phyloP scores from a whole-genome alignment of 2,888 invertebrate species.

The Caenorhabditis plicata region DNA sequence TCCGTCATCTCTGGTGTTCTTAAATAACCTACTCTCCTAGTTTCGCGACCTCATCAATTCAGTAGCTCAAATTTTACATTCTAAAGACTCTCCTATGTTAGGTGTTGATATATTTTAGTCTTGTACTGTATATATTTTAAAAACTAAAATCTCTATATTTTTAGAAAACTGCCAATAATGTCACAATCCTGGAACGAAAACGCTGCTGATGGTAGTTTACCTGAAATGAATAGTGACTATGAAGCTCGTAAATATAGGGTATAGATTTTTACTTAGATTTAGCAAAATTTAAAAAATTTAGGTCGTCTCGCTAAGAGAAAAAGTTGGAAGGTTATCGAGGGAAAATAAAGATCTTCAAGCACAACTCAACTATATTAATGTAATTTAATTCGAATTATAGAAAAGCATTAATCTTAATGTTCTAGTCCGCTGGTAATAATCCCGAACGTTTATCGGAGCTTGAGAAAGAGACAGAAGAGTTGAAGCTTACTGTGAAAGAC shows the following conservation, averaged over 20 bases:
- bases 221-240: constrained; percentile 32
- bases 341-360: constrained; percentile 35
- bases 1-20: too few species aligned
- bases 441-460: constrained; percentile 22
- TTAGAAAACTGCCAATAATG: constrained; percentile 32
- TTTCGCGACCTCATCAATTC: too few species aligned
- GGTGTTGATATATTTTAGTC: too few species aligned
- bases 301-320: constrained; percentile 38
- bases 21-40: too few species aligned
- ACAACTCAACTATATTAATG: constrained; percentile 17
- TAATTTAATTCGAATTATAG: neutral
- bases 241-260: constrained; percentile 28
- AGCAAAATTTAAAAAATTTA: constrained; percentile 3
- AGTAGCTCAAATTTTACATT: too few species aligned
- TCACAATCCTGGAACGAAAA: constrained; percentile 47
- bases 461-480: constrained; percentile 27
- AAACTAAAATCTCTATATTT: too few species aligned
- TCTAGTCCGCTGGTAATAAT: constrained; percentile 9
- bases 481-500: constrained; percentile 24
- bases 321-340: constrained; percentile 33
- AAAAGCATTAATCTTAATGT: too few species aligned
- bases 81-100: too few species aligned
- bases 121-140: too few species aligned
- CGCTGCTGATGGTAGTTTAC: constrained; percentile 23
- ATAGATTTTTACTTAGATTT: neutral